These are phyloP conservation scores for Psittacula derbiana DNA, from an alignment of 2,797 vertebrate genomes.

Conservation along the genomic window DNA sequence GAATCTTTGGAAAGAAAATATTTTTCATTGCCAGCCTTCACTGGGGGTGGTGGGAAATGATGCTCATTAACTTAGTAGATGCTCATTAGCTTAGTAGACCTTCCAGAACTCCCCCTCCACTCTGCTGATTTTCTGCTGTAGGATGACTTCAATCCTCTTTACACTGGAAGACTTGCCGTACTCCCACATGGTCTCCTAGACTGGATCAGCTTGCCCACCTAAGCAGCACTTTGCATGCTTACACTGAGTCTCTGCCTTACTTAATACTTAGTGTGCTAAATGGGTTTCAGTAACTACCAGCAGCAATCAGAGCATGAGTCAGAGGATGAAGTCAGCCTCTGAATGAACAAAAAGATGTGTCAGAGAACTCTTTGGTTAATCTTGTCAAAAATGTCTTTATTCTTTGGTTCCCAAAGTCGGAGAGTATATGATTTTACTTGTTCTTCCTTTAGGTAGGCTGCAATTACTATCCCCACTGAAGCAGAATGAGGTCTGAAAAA, in stretches of 20 bases:
- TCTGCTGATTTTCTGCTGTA: background rate
- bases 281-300: background rate
- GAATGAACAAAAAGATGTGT: background rate
- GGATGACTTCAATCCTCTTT: background rate
- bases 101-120: background rate
- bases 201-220: background rate
- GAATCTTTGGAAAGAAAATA: background rate
- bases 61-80: background rate
- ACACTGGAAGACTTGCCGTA: background rate
- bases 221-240: background rate
- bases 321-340: background rate
- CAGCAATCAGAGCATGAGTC: background rate
- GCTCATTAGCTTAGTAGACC: background rate
- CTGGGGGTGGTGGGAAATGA: background rate
- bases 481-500: conserved; percentile 6
- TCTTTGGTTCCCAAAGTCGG: background rate
- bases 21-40: background rate
- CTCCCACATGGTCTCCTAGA: background rate
- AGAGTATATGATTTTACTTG: background rate
- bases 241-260: background rate
- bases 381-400: background rate
- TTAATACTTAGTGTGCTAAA: background rate
- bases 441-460: background rate
- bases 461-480: background rate
- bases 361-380: background rate